Conservation (phyloP, 1,140 invertebrate species). For the Euura lappo region DNA sequence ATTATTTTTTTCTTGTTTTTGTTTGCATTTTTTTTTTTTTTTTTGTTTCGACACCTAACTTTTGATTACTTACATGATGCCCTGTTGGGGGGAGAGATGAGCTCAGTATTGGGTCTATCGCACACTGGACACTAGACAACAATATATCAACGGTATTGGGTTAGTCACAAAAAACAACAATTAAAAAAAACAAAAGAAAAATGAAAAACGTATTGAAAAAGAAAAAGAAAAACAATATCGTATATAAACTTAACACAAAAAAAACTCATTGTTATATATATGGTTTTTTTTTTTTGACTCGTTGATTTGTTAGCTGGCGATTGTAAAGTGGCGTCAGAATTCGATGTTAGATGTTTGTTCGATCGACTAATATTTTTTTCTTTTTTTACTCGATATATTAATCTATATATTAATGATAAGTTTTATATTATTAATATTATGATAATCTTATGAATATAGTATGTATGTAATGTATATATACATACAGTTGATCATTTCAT, state of each 20-base stretch:
- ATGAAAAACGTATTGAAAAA: conserved; percentile 27
- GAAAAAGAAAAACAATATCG: not conserved
- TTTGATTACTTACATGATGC: conserved; percentile 50
- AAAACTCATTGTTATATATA: conserved; percentile 2
- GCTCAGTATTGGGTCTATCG: conserved; percentile 58
- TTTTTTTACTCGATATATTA: too few relatives aligned
- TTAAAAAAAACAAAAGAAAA: conserved; percentile 9
- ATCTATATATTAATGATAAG: too few relatives aligned
- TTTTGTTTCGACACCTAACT: conserved; percentile 17
- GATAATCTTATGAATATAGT: not conserved
- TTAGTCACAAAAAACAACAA: conserved; percentile 1
- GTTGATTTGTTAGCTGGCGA: not conserved
- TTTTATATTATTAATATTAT: too few relatives aligned
- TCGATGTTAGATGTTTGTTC: conserved; percentile 46
- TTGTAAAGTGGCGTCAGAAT: conserved; percentile 3
- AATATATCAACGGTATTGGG: conserved; percentile 29
- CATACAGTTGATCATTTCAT: not conserved
- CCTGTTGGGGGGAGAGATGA: conserved; percentile 34
- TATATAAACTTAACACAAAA: too few relatives aligned
- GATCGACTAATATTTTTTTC: conserved; percentile 22
- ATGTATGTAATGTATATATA: not conserved
- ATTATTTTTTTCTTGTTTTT: conserved; percentile 22
- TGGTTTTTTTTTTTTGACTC: conserved; percentile 9
- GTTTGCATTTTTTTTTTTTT: conserved; percentile 21
- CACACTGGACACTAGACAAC: conserved; percentile 54